These are phyloP conservation scores for Teinopalpus imperialis DNA, from an alignment of 2,888 invertebrate genomes.

Conservation along the genomic window DNA sequence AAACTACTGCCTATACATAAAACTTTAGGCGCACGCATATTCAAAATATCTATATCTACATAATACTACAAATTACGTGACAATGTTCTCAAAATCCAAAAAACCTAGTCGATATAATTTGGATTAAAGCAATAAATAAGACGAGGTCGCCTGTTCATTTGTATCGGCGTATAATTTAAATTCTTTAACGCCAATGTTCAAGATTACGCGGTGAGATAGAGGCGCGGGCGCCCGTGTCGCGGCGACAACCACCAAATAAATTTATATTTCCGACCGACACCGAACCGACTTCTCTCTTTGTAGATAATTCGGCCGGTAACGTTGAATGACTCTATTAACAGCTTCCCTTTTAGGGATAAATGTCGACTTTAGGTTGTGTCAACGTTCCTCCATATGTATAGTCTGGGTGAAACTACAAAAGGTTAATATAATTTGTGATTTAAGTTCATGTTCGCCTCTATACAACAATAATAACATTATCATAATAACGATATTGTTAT, in stretches of 20 bases:
- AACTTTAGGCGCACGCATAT: constrained; percentile 30
- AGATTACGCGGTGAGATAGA: constrained; percentile 79
- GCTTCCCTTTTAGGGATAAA: constrained; percentile 81
- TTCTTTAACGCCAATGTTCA: constrained; percentile 82
- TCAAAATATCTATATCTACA: constrained; percentile 40
- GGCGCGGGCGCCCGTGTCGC: constrained; percentile 77
- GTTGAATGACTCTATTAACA: constrained; percentile 82
- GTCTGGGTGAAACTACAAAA: constrained; percentile 31
- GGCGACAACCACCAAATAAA: constrained; percentile 78
- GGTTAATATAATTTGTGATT: constrained; percentile 21
- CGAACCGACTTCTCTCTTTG: constrained; percentile 73
- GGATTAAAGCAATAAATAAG: constrained; percentile 80
- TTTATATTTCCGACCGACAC: constrained; percentile 80
- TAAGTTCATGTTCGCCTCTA: constrained; percentile 18
- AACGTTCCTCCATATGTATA: constrained; percentile 57
- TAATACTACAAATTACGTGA: constrained; percentile 65
- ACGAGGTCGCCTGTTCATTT: constrained; percentile 76
- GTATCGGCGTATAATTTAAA: constrained; percentile 81
- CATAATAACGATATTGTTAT: constrained; percentile 20
- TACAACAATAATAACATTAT: constrained; percentile 7
- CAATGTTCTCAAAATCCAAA: constrained; percentile 61
- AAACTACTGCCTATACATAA: constrained; percentile 27
- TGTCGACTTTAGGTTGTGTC: constrained; percentile 67
- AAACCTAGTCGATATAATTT: constrained; percentile 77
- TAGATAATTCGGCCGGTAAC: constrained; percentile 81